Conservation (phyloP, 1,140 invertebrate genomes). For the Pseudomyrmex cubaensis region DNA sequence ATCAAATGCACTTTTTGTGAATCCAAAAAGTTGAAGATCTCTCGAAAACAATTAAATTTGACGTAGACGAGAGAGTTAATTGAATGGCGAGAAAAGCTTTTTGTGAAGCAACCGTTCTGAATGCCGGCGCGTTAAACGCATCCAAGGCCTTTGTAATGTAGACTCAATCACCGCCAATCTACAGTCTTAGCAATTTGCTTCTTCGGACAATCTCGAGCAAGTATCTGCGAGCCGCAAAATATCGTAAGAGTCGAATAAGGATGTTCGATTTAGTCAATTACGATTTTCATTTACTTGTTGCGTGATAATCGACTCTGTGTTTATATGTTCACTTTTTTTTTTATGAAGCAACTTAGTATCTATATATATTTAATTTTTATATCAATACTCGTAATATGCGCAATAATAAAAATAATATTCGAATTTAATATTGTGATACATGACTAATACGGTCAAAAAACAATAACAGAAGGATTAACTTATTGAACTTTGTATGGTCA, state of each 20-base stretch:
- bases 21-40: not conserved
- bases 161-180: constrained; percentile 79
- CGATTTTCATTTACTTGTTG: not conserved
- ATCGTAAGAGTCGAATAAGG: constrained; percentile 14
- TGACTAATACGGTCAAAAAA: too few species aligned
- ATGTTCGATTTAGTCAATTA: not conserved
- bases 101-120: constrained; percentile 54
- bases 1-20: too few species aligned
- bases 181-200: constrained; percentile 74
- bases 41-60: not conserved
- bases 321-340: not conserved
- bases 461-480: too few species aligned
- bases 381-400: too few species aligned
- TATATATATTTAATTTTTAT: too few species aligned
- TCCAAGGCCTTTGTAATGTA: constrained; percentile 81
- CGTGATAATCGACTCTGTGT: not conserved
- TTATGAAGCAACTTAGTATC: too few species aligned
- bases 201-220: constrained; percentile 52
- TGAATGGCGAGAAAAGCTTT: constrained; percentile 40
- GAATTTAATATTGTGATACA: too few species aligned
- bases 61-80: constrained; percentile 12
- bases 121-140: constrained; percentile 61
- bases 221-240: constrained; percentile 27
- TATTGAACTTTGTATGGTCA: too few species aligned
- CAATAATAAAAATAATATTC: too few species aligned